Evolutionary conservation across 2,797 vertebrate species (phyloP), one percentile per base, ranked within the genome.

Genomic region (Cichlasoma orientale): DNA sequence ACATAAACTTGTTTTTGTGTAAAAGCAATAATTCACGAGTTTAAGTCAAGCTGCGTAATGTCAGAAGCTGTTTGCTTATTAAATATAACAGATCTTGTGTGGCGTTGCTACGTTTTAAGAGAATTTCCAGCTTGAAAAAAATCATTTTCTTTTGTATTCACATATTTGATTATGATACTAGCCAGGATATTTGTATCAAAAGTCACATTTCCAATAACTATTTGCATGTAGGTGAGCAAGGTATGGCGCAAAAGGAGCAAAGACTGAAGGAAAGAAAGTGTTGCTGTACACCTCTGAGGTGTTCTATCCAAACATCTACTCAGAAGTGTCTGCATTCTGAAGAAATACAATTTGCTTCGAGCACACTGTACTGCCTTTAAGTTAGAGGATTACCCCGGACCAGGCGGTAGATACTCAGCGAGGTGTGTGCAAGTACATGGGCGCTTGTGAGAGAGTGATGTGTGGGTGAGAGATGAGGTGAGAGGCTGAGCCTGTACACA

Each of bases 301-400:
- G 86, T 89, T 82, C 76, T 76, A 61, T 82, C 78, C 78, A 79
- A 86, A 88, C 23, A 56, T 85, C 81, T 75, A 74, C 88, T 74
- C 81, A 78, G 87, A 81, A 83, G 86, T 82, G 89, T 89, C 84
- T 89, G 91, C 74, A 77, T 86, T 89, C 77, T 77, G 55, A 86
- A 84, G 81, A 71, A 85, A 84, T 82, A 52, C 88, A 86, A 88
- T 92, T 92, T 86, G 83, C 82, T 88, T 58, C 1, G 8, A 90
- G 89, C 82, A 18, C 84, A 84, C 85, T 76, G 63, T 88, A 63
- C 80, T 86, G 83, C 89, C 85, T 84, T 80, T 89, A 86, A 89
- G 84, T 93, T 91, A 57, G 86, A 87, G 91, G 92, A 92, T 94
- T 92, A 94, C 77, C 73, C 59, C 1, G 23, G 87, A 78, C 89